Conservation (phyloP, 2,113 vertebrate genomes). For the Cricetomys ansorgei region DNA sequence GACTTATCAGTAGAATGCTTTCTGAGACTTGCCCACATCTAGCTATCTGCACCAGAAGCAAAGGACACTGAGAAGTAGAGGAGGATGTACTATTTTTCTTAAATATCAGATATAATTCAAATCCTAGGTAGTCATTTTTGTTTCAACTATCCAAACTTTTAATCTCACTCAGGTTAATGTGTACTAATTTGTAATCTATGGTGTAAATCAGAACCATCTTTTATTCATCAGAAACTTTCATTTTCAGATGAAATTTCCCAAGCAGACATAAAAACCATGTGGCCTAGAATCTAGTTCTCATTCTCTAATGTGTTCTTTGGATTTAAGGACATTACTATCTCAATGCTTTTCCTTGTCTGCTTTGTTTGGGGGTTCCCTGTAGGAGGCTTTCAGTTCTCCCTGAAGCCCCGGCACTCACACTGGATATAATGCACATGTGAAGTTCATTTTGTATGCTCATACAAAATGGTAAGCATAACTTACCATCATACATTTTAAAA, state of each 20-base stretch:
- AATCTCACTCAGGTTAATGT: not conserved
- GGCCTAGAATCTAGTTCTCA: not conserved
- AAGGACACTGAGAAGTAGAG: not conserved
- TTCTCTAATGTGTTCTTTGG: not conserved
- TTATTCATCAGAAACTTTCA: slow-evolving; percentile 7
- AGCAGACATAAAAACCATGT: not conserved
- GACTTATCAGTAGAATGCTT: not conserved
- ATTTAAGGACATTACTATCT: slow-evolving; percentile 17
- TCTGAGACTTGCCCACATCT: not conserved
- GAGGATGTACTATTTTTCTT: not conserved
- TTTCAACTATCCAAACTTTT: slow-evolving; percentile 3
- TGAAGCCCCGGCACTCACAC: not conserved
- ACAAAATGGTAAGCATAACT: slow-evolving; percentile 35
- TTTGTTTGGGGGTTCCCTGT: not conserved
- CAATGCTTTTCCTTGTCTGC: not conserved
- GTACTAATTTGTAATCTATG: not conserved
- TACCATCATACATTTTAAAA: not conserved
- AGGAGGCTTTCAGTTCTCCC: slow-evolving; percentile 13
- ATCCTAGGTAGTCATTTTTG: not conserved
- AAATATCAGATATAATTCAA: slow-evolving; percentile 5
- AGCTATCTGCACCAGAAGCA: not conserved
- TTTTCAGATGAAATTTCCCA: slow-evolving; percentile 30
- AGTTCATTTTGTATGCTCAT: slow-evolving; percentile 1
- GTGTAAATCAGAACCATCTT: not conserved
- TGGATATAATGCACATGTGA: not conserved